phyloP scores from a whole-genome alignment of 2,113 vertebrate genomes.

The Bos taurus region ARS-UCD2.0 NC_037357.1:8077501-8078000 shows the following conservation, averaged over 20 bases:
- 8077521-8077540: background rate
- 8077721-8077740: slow-evolving; percentile 26
- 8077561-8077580: background rate
- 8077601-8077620: slow-evolving; percentile 45
- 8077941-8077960: slow-evolving; percentile 9
- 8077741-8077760: slow-evolving; percentile 38
- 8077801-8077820: slow-evolving; percentile 5
- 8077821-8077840: background rate
- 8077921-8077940: background rate
- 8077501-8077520: slow-evolving; percentile 35
- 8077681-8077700: background rate
- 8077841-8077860: slow-evolving; percentile 13
- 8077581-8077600: slow-evolving; percentile 38
- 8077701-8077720: slow-evolving; percentile 15
- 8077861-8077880: background rate
- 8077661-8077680: slow-evolving; percentile 34
- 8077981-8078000: background rate
- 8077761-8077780: background rate
- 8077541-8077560: slow-evolving; percentile 8
- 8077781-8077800: slow-evolving; percentile 16
- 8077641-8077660: slow-evolving; percentile 30
- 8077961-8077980: background rate
- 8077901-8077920: slow-evolving; percentile 1
- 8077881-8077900: background rate
- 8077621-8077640: slow-evolving; percentile 51